Percentiles rank a stretch among this genome's conserved stretches.
Conservation (phyloP, 2,888 invertebrate genomes). For the Emesis castigata region DNA sequence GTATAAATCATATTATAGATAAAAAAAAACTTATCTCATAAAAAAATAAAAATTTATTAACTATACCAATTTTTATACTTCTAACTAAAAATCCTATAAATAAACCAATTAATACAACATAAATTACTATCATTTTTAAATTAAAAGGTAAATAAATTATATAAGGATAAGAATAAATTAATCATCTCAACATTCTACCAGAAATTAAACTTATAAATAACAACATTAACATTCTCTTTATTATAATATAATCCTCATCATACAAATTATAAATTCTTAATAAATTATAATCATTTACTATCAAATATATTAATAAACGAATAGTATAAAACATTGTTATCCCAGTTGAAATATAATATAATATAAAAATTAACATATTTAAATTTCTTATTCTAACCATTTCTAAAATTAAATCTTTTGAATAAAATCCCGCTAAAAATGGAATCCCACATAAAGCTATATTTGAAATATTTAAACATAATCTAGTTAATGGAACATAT, state of each 20-base stretch:
- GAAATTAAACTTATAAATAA: slow-evolving; percentile 85
- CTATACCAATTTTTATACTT: slow-evolving; percentile 57
- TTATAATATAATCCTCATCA: slow-evolving; percentile 76
- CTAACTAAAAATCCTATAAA: slow-evolving; percentile 81
- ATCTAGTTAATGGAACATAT: slow-evolving; percentile 72
- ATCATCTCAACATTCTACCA: slow-evolving; percentile 86
- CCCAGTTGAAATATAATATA: slow-evolving; percentile 88
- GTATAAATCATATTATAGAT: slow-evolving; percentile 86
- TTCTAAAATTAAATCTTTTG: slow-evolving; percentile 90
- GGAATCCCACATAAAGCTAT: slow-evolving; percentile 90
- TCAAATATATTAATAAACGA: slow-evolving; percentile 87
- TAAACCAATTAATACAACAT: slow-evolving; percentile 81
- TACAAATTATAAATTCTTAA: slow-evolving; percentile 81
- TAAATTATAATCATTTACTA: slow-evolving; percentile 84
- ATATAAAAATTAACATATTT: slow-evolving; percentile 86
- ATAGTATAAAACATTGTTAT: slow-evolving; percentile 88
- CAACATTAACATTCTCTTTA: slow-evolving; percentile 81
- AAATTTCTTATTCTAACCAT: slow-evolving; percentile 84
- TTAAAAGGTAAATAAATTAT: slow-evolving; percentile 85
- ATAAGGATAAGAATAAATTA: slow-evolving; percentile 85
- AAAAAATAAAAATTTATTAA: not conserved
- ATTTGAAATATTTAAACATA: slow-evolving; percentile 42
- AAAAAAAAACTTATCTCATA: slow-evolving; percentile 52
- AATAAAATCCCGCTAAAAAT: slow-evolving; percentile 91
- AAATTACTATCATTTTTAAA: slow-evolving; percentile 87